Base-by-base conservation (phyloP, 2,113 vertebrate species). In the Oncorhynchus nerka region DNA sequence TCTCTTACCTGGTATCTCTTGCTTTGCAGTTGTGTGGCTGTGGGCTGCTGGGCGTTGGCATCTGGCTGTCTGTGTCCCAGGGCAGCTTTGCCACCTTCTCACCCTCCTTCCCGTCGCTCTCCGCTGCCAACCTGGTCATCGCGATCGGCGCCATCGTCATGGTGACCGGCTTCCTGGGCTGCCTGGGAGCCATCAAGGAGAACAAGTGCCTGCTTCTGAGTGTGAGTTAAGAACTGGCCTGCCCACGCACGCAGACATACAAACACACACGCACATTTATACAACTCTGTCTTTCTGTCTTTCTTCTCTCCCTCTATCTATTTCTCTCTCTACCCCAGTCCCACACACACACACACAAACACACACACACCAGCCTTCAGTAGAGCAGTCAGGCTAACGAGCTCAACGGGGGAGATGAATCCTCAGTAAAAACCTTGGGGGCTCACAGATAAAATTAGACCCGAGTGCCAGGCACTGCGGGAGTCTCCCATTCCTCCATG, bases 121-220 rank as follows among this genome's bases (percentile, higher is more conserved):
- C 98, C 2, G 98, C 97, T 71, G 98, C 98, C 94, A 99, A 99
- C 89, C 93, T 99, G 16, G 95, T 99, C 83, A 99, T 99, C 75
- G 94, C 93, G 89, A 93, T 98, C 12, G 98, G 98, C 59, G 94
- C 98, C 89, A 93, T 97, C 57, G 91, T 99, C 93, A 99, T 99
- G 98, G 96, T 99, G 92, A 98, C 97, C 0, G 98, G 97, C 86
- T 99, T 99, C 84, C 94, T 99, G 20, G 97, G 98, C 79, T 99
- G 98, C 86, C 93, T 99, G 75, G 98, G 98, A 82, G 96, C 98
- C 94, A 99, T 99, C 95, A 99, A 99, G 93, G 98, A 99, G 94
- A 99, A 99, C 93, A 99, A 98, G 96, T 99, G 97, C 96, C 97
- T 99, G 92, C 96, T 99, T 73, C 93, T 99, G 89, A 99, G 97